Conservation (phyloP, 2,797 vertebrate genomes). For the Vireo griseus region DNA sequence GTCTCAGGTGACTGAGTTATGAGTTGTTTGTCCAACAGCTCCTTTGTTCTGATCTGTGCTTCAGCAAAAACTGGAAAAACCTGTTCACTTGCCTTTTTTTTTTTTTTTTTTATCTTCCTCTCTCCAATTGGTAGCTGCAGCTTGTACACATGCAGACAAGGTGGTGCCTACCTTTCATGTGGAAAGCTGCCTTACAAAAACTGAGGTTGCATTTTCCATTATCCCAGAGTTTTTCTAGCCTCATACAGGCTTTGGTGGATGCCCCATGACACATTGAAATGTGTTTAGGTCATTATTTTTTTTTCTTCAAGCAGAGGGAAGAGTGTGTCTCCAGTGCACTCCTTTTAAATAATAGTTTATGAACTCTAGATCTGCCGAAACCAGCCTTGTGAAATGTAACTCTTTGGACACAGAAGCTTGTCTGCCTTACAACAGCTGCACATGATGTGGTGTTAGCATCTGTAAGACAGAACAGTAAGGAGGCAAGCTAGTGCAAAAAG, state of each 20-base stretch:
- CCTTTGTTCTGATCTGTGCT: constrained; percentile 48
- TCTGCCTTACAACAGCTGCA: neutral
- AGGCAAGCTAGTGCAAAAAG: neutral
- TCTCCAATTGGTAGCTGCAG: constrained; percentile 45
- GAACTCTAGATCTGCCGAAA: neutral
- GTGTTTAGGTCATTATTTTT: neutral
- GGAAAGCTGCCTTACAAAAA: constrained; percentile 18
- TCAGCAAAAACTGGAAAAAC: constrained; percentile 56
- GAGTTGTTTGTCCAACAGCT: neutral
- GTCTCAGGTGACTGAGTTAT: neutral
- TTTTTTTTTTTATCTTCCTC: neutral
- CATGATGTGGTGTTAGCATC: neutral
- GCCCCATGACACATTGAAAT: neutral
- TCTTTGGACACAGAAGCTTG: neutral
- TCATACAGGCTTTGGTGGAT: neutral
- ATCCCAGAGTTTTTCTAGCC: neutral
- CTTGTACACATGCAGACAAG: neutral
- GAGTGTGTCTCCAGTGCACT: neutral
- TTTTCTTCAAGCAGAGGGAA: neutral
- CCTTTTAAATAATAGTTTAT: constrained; percentile 2
- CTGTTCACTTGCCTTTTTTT: neutral
- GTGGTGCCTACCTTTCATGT: constrained; percentile 31
- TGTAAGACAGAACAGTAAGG: neutral
- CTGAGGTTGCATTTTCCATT: neutral
- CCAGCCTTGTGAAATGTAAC: neutral